Evolutionary conservation across 2,113 vertebrate genomes (phyloP), one percentile per base, ranked within the genome.

Genomic region (Gobio gobio): DNA sequence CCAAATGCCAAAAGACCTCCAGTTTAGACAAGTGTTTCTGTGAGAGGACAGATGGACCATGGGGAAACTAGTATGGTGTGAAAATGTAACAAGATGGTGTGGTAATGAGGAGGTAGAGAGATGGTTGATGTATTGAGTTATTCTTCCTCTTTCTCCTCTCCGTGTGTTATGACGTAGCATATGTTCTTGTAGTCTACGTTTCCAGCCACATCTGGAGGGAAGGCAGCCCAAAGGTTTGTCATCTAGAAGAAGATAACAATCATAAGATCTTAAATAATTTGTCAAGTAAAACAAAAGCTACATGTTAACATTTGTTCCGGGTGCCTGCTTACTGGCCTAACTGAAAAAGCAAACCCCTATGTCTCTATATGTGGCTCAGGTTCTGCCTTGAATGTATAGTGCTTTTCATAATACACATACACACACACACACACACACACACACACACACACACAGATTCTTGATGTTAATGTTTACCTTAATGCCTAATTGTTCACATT

Each of bases 141-240:
- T 40, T 90, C 85, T 49, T 90, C 77, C 54, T 93, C 94, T 84
- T 96, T 97, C 59, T 96, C 96, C 85, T 97, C 96, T 91, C 96
- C 97, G 63, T 97, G 97, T 91, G 97, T 98, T 93, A 97, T 98
- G 94, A 98, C 95, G 26, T 98, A 96, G 94, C 96, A 97, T 94
- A 98, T 97, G 92, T 96, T 97, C 95, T 98, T 98, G 95, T 97
- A 98, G 94, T 97, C 97, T 2, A 96, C 92, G 3, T 95, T 96
- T 90, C 95, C 95, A 20, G 92, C 94, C 81, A 95, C 95, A 88
- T 96, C 95, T 2, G 95, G 95, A 40, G 95, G 95, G 85, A 96
- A 96, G 40, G 95, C 95, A 0, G 93, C 92, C 94, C 94, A 96
- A 91, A 96, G 94, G 88, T 95, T 96, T 88, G 90, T 95, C 87